Evolutionary conservation across 2,888 invertebrate genomes (phyloP).

Genomic region (Corythucha ciliata): DNA sequence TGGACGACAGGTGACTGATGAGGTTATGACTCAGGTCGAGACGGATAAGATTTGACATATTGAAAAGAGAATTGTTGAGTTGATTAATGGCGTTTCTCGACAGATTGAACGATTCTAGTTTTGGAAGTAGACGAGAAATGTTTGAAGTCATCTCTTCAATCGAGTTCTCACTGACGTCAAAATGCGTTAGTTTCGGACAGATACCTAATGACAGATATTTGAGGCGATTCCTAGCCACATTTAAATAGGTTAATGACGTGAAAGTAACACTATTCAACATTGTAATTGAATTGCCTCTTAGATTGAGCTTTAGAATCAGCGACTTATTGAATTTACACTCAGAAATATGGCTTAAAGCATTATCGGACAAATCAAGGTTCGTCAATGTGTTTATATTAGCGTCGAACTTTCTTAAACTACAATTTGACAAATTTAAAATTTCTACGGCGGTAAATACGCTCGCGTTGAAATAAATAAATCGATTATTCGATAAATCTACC

Average conservation of each 20-base stretch:
- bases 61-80: slow-evolving; percentile 28
- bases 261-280: no score
- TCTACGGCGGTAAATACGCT: no score
- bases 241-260: no score
- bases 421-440: no score
- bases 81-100: slow-evolving; percentile 35
- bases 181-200: no score
- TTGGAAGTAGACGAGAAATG: slow-evolving; percentile 26
- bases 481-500: no score
- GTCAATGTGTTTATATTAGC: slow-evolving; percentile 32
- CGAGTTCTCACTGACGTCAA: slow-evolving; percentile 28
- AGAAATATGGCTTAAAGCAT: slow-evolving; percentile 30
- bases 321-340: slow-evolving; percentile 34
- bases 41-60: slow-evolving; percentile 30
- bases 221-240: no score
- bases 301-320: no score
- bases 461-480: no score
- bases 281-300: no score
- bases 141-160: slow-evolving; percentile 22
- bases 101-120: slow-evolving; percentile 36
- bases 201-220: no score
- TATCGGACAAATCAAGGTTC: slow-evolving; percentile 35
- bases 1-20: slow-evolving; percentile 27
- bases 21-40: slow-evolving; percentile 39
- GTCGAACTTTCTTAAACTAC: slow-evolving; percentile 12